These are phyloP conservation scores for Temnothorax rugatulus DNA, from an alignment of 2,888 invertebrate genomes.

Conservation along the genomic window DNA sequence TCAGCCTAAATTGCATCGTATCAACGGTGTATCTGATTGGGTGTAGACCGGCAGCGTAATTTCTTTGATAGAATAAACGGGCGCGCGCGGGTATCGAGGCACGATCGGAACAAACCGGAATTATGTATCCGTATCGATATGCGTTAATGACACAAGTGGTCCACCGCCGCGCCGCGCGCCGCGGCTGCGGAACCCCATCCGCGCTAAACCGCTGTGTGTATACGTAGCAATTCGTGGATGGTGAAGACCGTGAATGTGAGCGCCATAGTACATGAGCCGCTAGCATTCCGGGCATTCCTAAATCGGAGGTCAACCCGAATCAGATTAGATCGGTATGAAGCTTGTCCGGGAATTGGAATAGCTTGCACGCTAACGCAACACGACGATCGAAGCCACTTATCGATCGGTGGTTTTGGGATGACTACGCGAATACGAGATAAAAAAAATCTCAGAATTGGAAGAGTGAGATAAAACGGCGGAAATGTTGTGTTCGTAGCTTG, in stretches of 20 bases:
- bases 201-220: conserved; percentile 37
- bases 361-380: conserved; percentile 16
- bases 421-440: not conserved
- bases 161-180: not conserved
- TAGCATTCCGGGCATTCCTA: conserved; percentile 72
- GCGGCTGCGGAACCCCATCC: conserved; percentile 19
- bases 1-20: conserved; percentile 40
- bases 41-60: conserved; percentile 31
- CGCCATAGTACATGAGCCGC: conserved; percentile 36
- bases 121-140: conserved; percentile 50
- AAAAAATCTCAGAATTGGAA: conserved; percentile 7
- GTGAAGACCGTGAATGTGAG: conserved; percentile 17
- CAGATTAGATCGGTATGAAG: conserved; percentile 65
- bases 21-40: conserved; percentile 12
- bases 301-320: conserved; percentile 68
- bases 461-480: not conserved
- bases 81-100: not conserved
- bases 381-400: conserved; percentile 23
- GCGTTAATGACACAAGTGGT: conserved; percentile 48
- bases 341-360: conserved; percentile 60
- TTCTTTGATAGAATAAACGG: conserved; percentile 49
- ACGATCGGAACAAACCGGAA: conserved; percentile 33
- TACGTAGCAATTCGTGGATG: conserved; percentile 32
- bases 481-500: not conserved
- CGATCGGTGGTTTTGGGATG: conserved; percentile 14